These are phyloP conservation scores for Thalassoma bifasciatum DNA, from an alignment of 2,113 vertebrate species.

Conservation along the genomic window DNA sequence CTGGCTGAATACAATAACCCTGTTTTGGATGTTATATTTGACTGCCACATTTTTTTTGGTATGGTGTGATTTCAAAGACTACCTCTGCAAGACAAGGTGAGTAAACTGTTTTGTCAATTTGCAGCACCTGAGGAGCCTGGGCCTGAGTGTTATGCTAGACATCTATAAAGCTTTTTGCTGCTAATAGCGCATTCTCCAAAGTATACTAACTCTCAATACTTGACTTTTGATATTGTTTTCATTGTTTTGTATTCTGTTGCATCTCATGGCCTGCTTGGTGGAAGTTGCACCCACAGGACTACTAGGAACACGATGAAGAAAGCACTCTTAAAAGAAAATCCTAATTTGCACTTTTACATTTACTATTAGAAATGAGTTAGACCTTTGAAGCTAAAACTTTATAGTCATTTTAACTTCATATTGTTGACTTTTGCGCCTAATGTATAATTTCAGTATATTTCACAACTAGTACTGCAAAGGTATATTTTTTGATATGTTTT, in stretches of 20 bases:
- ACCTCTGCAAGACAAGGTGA: constrained; percentile 66
- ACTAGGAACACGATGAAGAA: background rate
- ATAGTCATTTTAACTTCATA: too few relatives aligned
- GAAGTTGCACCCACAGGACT: background rate
- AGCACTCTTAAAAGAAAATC: too few relatives aligned
- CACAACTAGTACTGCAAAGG: too few relatives aligned
- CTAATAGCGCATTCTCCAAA: background rate
- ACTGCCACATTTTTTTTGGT: constrained; percentile 29
- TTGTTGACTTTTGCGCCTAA: too few relatives aligned
- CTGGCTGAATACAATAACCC: constrained; percentile 43
- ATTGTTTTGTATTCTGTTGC: background rate
- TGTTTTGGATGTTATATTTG: constrained; percentile 25
- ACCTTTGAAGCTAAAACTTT: too few relatives aligned
- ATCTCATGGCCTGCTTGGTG: constrained; percentile 3
- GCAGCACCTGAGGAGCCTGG: constrained; percentile 8
- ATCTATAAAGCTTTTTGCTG: background rate
- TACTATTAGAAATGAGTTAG: too few relatives aligned
- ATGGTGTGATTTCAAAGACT: constrained; percentile 62
- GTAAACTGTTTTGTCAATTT: constrained; percentile 55
- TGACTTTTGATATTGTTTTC: constrained; percentile 6
- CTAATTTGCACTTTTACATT: too few relatives aligned
- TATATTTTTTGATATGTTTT: too few relatives aligned
- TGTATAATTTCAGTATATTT: too few relatives aligned
- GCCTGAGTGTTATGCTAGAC: constrained; percentile 13
- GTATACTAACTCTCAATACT: constrained; percentile 27